Percentiles rank a stretch among this genome's conserved stretches.
Evolutionary conservation across 2,113 vertebrate species (phyloP).

Genomic region (Heliornis fulica): DNA sequence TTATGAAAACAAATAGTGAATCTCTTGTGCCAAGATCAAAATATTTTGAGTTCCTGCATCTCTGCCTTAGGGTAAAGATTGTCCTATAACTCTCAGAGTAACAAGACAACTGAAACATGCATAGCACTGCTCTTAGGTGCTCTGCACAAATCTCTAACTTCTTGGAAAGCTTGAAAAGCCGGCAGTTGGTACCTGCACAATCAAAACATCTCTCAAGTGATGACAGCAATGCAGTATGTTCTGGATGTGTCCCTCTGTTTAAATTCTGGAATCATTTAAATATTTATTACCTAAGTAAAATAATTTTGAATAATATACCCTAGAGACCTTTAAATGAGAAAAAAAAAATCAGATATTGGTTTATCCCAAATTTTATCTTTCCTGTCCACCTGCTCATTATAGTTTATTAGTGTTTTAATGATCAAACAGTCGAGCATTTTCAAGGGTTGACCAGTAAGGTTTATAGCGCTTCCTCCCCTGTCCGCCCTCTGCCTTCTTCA

Average conservation of each 20-base stretch:
- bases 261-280: not conserved
- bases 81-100: not conserved
- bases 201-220: not conserved
- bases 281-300: not conserved
- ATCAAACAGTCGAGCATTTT: not conserved
- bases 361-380: not conserved
- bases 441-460: not conserved
- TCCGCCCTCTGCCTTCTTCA: not conserved
- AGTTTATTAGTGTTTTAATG: not conserved
- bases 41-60: not conserved
- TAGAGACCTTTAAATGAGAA: not conserved
- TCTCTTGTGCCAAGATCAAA: not conserved
- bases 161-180: not conserved
- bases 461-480: too few species aligned
- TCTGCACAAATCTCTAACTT: not conserved
- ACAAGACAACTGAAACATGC: not conserved
- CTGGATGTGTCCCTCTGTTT: not conserved
- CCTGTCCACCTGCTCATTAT: not conserved
- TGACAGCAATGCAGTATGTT: fast-evolving
- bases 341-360: not conserved
- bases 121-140: not conserved
- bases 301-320: not conserved
- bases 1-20: not conserved
- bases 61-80: not conserved
- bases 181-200: not conserved